A percentile compares a stretch with the other conserved stretches of the same genome.
Evolutionary conservation across 2,797 vertebrate species (phyloP).

Genomic region (Pachyuromys duprasi): DNA sequence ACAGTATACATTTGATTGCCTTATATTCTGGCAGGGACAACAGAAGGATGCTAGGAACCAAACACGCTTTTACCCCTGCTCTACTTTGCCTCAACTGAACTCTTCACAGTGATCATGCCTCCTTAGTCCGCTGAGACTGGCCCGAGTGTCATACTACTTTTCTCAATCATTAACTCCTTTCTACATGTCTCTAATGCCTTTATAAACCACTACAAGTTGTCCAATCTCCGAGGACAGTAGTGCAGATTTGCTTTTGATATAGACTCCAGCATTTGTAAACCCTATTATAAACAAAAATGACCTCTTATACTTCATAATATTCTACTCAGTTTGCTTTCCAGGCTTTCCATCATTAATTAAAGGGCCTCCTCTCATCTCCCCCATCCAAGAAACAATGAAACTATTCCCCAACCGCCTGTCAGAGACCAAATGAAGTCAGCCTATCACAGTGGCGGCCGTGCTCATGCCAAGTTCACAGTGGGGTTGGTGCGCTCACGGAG

Average conservation of each 20-base stretch:
- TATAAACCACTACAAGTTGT: slow-evolving; percentile 33
- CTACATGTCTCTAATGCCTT: slow-evolving; percentile 24
- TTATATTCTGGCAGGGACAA: slow-evolving; percentile 41
- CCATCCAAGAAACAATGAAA: neutral
- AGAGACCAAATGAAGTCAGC: slow-evolving; percentile 75
- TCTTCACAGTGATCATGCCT: slow-evolving; percentile 14
- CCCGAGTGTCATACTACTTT: slow-evolving; percentile 8
- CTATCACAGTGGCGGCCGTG: slow-evolving; percentile 62
- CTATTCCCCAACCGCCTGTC: slow-evolving; percentile 73
- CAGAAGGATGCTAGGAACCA: slow-evolving; percentile 51
- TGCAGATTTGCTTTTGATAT: slow-evolving; percentile 35
- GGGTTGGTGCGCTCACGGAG: slow-evolving; percentile 81
- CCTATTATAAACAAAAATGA: slow-evolving; percentile 63
- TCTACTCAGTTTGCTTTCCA: slow-evolving; percentile 64
- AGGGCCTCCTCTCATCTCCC: slow-evolving; percentile 15
- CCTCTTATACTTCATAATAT: slow-evolving; percentile 65
- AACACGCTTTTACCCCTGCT: slow-evolving; percentile 24
- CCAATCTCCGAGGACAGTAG: neutral
- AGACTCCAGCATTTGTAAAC: slow-evolving; percentile 56
- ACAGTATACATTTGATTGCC: slow-evolving; percentile 31
- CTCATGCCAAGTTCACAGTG: slow-evolving; percentile 81
- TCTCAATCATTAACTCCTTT: slow-evolving; percentile 42
- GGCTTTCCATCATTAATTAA: slow-evolving; percentile 78
- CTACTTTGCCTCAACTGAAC: slow-evolving; percentile 17
- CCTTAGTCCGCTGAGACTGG: slow-evolving; percentile 34